Conservation (phyloP, 2,888 invertebrate genomes). For the Nasonovia ribisnigri region DNA sequence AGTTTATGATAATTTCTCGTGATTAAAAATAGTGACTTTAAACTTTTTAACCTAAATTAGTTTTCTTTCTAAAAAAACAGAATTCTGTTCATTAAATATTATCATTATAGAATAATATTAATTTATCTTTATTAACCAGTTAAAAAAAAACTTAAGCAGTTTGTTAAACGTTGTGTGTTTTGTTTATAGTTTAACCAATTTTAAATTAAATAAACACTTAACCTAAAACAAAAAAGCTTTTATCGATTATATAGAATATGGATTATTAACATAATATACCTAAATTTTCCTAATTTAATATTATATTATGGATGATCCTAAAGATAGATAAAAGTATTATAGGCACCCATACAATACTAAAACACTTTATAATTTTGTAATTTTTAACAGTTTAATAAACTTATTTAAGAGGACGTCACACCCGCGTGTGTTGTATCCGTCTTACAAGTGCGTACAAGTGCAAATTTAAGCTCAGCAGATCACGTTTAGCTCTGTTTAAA, state of each 20-base stretch:
- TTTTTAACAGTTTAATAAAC: not conserved
- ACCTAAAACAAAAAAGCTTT: not conserved
- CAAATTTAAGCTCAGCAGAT: too few species aligned
- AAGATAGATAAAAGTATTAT: not conserved
- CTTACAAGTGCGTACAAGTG: too few species aligned
- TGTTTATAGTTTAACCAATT: not conserved
- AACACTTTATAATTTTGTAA: not conserved
- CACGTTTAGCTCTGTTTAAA: too few species aligned
- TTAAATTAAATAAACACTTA: not conserved
- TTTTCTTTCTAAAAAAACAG: not conserved
- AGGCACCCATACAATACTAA: not conserved
- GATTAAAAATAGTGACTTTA: not conserved
- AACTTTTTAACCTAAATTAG: not conserved
- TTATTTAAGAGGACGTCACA: too few species aligned
- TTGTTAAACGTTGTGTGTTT: not conserved
- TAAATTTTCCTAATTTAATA: not conserved
- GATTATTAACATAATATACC: not conserved
- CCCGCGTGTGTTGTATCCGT: too few species aligned
- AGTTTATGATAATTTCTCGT: not conserved
- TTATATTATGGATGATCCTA: not conserved
- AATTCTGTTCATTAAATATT: not conserved
- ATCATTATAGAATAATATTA: not conserved
- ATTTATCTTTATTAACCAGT: not conserved
- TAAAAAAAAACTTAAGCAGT: not conserved
- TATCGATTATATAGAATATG: not conserved